These are phyloP conservation scores for Meloidogyne floridensis DNA, from an alignment of 1,140 invertebrate species.

Conservation along the genomic window DNA sequence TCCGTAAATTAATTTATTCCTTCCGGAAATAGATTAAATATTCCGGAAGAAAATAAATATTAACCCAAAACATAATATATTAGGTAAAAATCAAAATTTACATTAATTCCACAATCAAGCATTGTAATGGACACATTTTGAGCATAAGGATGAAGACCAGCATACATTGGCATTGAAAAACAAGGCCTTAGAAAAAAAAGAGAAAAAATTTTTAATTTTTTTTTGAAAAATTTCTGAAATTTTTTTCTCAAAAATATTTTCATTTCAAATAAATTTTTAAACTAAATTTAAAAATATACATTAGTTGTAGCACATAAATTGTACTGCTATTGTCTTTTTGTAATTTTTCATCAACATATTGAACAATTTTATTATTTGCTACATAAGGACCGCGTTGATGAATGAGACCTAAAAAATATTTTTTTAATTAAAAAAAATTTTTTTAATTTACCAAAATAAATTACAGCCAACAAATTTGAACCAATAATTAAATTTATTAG, in stretches of 20 bases:
- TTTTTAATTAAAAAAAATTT: not conserved
- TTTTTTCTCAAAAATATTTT: too few relatives aligned
- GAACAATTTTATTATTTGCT: constrained; percentile 19
- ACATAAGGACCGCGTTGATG: constrained; percentile 42
- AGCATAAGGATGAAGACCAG: constrained; percentile 26
- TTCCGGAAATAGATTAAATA: too few relatives aligned
- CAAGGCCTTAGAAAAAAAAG: constrained; percentile 21
- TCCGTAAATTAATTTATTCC: too few relatives aligned
- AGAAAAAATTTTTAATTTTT: too few relatives aligned
- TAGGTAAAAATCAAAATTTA: not conserved
- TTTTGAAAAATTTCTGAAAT: too few relatives aligned
- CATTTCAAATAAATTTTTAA: not conserved
- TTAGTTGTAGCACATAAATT: constrained; percentile 37
- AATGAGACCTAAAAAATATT: constrained; percentile 21
- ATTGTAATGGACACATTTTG: constrained; percentile 33
- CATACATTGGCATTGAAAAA: constrained; percentile 47
- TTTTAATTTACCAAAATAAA: constrained; percentile 38
- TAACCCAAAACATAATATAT: too few relatives aligned
- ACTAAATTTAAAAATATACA: constrained; percentile 5
- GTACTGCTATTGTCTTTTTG: not conserved
- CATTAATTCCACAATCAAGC: constrained; percentile 42
- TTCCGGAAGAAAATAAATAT: too few relatives aligned
- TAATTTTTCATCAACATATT: constrained; percentile 19
- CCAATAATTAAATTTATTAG: constrained; percentile 12
- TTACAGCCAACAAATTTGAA: not conserved